Conservation (phyloP, 2,888 invertebrate species). For the Diloba caeruleocephala region DNA sequence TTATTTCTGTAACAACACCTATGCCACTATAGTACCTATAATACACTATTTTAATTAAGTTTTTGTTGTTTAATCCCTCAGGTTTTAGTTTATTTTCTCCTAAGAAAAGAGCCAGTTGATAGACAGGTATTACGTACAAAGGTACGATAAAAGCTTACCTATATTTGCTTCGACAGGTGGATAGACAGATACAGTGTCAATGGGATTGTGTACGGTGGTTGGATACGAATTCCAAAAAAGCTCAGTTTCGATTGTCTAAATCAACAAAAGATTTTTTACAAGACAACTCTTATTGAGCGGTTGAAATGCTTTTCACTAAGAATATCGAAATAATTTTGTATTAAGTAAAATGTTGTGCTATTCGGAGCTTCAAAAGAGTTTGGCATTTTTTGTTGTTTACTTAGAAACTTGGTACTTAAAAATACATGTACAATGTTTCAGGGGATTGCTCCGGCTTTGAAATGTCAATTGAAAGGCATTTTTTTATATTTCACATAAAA, state of each 20-base stretch:
- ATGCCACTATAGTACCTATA: no score
- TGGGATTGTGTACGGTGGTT: conserved; percentile 45
- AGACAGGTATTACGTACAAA: conserved; percentile 36
- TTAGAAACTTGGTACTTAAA: no score
- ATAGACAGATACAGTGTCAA: conserved; percentile 53
- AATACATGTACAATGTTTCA: no score
- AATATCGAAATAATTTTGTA: background rate
- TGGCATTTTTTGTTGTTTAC: no score
- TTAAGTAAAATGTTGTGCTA: background rate
- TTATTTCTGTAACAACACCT: no score
- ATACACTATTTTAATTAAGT: no score
- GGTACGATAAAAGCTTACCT: conserved; percentile 41
- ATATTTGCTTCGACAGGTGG: conserved; percentile 45
- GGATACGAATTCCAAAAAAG: conserved; percentile 35
- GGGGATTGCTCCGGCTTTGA: no score
- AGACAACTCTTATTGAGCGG: conserved; percentile 20
- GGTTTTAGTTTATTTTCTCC: conserved; percentile 20
- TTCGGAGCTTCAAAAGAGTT: background rate
- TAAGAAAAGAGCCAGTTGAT: conserved; percentile 35
- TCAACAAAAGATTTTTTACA: conserved; percentile 39
- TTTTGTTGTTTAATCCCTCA: conserved; percentile 1
- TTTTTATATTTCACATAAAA: no score
- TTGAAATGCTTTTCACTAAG: conserved; percentile 20
- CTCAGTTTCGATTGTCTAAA: conserved; percentile 33
- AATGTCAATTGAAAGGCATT: no score